These are phyloP conservation scores for Gorsachius magnificus DNA, from an alignment of 2,797 vertebrate genomes.

Conservation along the genomic window DNA sequence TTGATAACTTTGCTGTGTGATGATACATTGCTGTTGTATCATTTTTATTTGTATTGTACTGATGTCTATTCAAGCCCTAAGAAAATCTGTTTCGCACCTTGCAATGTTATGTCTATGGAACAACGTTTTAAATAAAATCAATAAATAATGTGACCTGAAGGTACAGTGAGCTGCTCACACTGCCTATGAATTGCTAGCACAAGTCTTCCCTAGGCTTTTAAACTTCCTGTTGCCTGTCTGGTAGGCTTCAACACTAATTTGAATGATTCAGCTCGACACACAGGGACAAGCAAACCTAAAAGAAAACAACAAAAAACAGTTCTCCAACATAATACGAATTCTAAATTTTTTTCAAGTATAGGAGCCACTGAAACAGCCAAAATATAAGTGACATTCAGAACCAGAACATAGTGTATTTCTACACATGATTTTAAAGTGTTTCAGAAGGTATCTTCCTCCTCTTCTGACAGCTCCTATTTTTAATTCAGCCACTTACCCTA, in stretches of 20 bases:
- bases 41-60: background rate
- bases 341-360: background rate
- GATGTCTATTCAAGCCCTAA: background rate
- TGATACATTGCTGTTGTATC: background rate
- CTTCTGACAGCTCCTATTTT: background rate
- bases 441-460: background rate
- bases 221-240: background rate
- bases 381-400: background rate
- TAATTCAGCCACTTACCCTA: background rate
- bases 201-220: background rate
- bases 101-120: background rate
- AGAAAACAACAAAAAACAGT: background rate
- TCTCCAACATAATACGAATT: background rate
- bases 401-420: background rate
- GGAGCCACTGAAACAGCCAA: background rate
- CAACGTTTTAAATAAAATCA: constrained; percentile 40
- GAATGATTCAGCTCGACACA: constrained; percentile 34
- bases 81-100: background rate
- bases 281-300: background rate
- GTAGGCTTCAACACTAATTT: constrained; percentile 27
- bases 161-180: background rate
- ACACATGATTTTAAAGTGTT: background rate
- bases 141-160: constrained; percentile 47
- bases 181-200: background rate
- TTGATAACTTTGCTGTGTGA: background rate